phyloP scores from a whole-genome alignment of 1,140 invertebrate species.

The Lepidostoma basale region DNA sequence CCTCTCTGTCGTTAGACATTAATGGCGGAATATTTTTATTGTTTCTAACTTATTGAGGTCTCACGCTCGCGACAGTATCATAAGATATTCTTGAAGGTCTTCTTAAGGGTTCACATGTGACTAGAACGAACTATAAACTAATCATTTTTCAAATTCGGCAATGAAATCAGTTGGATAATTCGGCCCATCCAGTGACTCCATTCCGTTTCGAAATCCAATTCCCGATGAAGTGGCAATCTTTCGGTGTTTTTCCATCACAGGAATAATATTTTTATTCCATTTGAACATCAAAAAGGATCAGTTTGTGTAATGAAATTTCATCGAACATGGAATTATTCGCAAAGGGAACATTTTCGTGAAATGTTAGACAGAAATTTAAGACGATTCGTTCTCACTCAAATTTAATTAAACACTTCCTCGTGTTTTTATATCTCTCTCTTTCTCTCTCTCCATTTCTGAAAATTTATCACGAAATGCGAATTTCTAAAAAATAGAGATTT shows the following conservation, averaged over 20 bases:
- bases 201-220: not conserved
- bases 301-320: not conserved
- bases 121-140: not conserved
- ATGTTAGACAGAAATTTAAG: too few species aligned
- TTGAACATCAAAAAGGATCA: not conserved
- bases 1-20: too few species aligned
- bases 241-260: not conserved
- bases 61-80: not conserved
- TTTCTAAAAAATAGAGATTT: too few species aligned
- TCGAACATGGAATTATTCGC: too few species aligned
- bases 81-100: not conserved
- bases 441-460: too few species aligned
- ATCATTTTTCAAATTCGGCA: not conserved
- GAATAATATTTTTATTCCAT: not conserved
- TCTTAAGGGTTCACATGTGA: too few species aligned
- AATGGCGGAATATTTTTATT: too few species aligned
- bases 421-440: too few species aligned
- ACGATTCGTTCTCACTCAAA: too few species aligned
- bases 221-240: not conserved
- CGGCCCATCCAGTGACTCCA: not conserved
- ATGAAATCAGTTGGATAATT: not conserved
- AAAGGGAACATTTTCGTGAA: too few species aligned
- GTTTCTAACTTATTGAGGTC: not conserved
- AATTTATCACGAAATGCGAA: too few species aligned
- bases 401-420: too few species aligned